A percentile compares a stretch with the other conserved stretches of the same genome.
Conservation (phyloP, 2,888 invertebrate genomes). For the Hemicrepidius hirtus region DNA sequence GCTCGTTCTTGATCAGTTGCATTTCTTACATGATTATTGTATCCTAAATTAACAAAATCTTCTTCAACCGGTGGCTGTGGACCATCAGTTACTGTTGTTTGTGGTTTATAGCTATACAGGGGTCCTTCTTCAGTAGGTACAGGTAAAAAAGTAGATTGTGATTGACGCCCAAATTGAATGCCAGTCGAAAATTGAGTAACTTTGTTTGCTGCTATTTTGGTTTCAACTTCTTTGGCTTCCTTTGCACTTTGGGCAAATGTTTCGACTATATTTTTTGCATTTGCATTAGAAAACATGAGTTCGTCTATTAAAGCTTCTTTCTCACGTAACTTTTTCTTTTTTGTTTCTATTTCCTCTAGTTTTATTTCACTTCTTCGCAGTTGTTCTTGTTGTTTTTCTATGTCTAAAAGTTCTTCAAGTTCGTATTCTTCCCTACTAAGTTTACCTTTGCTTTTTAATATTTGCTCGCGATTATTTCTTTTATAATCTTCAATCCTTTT, state of each 20-base stretch:
- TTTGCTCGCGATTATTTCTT: slow-evolving; percentile 90
- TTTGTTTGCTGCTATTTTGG: slow-evolving; percentile 70
- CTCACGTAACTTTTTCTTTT: slow-evolving; percentile 88
- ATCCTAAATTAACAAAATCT: slow-evolving; percentile 81
- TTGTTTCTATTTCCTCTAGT: slow-evolving; percentile 81
- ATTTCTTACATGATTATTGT: slow-evolving; percentile 82
- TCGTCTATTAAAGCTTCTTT: slow-evolving; percentile 97
- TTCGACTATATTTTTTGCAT: slow-evolving; percentile 91
- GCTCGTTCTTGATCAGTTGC: slow-evolving; percentile 86
- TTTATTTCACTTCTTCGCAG: slow-evolving; percentile 81
- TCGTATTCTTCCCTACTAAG: slow-evolving; percentile 89
- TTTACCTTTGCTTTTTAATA: slow-evolving; percentile 86
- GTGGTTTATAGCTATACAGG: slow-evolving; percentile 80
- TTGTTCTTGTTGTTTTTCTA: slow-evolving; percentile 87
- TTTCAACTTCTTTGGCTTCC: slow-evolving; percentile 79
- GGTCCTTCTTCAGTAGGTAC: slow-evolving; percentile 87
- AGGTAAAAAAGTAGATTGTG: slow-evolving; percentile 78
- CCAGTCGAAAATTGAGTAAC: slow-evolving; percentile 90
- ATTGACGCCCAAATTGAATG: slow-evolving; percentile 84
- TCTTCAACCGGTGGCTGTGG: slow-evolving; percentile 80
- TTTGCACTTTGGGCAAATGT: slow-evolving; percentile 84
- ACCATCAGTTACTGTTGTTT: slow-evolving; percentile 79
- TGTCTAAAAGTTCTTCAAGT: slow-evolving; percentile 88
- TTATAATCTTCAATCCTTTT: slow-evolving; percentile 94
- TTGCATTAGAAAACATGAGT: slow-evolving; percentile 92